Percentiles rank a stretch among this genome's conserved stretches.
phyloP scores from a whole-genome alignment of 2,888 invertebrate genomes.

The Coelogynopora nodosa region DNA sequence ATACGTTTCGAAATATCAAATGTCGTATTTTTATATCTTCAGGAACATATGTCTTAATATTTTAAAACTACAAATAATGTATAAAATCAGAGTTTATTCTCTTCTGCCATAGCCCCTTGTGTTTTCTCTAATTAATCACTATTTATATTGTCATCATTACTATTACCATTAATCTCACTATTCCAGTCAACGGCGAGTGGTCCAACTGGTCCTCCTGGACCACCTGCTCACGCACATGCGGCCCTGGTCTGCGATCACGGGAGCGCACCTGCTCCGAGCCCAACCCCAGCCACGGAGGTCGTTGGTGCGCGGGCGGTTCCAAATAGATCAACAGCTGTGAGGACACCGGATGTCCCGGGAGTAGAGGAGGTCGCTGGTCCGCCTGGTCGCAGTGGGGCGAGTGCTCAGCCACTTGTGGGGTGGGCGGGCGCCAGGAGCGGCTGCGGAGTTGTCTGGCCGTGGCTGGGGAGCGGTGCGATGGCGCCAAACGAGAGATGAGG shows the following conservation, averaged over 20 bases:
- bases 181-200: slow-evolving; percentile 53
- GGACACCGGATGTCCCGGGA: slow-evolving; percentile 55
- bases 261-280: slow-evolving; percentile 58
- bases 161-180: too few species aligned
- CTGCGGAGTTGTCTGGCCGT: neutral
- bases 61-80: too few species aligned
- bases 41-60: too few species aligned
- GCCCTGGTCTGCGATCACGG: slow-evolving; percentile 53
- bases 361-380: slow-evolving; percentile 36
- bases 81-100: too few species aligned
- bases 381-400: slow-evolving; percentile 36
- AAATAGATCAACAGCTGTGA: slow-evolving; percentile 53
- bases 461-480: neutral
- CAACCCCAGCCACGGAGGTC: slow-evolving; percentile 55
- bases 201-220: slow-evolving; percentile 58
- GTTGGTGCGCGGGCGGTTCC: slow-evolving; percentile 53
- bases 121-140: too few species aligned
- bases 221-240: slow-evolving; percentile 57
- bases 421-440: neutral
- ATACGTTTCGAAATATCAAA: too few species aligned
- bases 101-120: too few species aligned
- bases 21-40: too few species aligned
- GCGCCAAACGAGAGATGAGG: neutral
- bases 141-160: too few species aligned
- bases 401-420: slow-evolving; percentile 30